Evolutionary conservation across 2,797 vertebrate genomes (phyloP).

Genomic region (Adelosebastes latens): DNA sequence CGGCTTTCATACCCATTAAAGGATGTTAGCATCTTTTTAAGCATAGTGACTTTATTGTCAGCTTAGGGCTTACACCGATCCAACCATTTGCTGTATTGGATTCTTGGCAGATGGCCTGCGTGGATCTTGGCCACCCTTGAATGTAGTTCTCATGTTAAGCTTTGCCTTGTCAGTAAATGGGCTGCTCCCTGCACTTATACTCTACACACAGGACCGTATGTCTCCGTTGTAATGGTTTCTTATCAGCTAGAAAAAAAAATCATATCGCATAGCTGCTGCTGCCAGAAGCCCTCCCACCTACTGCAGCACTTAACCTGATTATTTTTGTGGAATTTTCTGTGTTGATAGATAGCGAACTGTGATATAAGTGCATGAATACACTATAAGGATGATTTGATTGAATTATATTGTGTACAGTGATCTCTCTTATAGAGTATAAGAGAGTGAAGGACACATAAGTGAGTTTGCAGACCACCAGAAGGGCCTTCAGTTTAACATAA

Average conservation of each 20-base stretch:
- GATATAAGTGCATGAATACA: constrained; percentile 1
- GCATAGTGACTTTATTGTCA: constrained; percentile 69
- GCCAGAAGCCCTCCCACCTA: constrained; percentile 20
- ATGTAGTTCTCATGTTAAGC: constrained; percentile 63
- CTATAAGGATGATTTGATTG: background rate
- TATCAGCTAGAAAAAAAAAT: constrained; percentile 40
- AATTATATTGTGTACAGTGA: background rate
- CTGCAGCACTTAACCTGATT: constrained; percentile 41
- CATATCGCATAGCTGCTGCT: constrained; percentile 18
- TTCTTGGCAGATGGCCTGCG: constrained; percentile 70
- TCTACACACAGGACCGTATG: constrained; percentile 37
- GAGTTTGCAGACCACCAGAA: constrained; percentile 7
- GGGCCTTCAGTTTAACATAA: background rate
- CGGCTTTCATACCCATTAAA: constrained; percentile 69
- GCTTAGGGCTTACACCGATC: constrained; percentile 60
- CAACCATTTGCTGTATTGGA: constrained; percentile 69
- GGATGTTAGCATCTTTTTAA: constrained; percentile 72
- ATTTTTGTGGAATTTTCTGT: constrained; percentile 39
- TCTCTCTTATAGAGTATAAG: background rate
- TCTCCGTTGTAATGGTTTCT: constrained; percentile 52
- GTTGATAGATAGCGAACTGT: constrained; percentile 9
- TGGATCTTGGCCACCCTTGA: constrained; percentile 67
- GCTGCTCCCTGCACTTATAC: constrained; percentile 52
- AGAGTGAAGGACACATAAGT: constrained; percentile 4
- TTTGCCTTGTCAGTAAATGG: constrained; percentile 59